Evolutionary conservation across 2,797 vertebrate species (phyloP), one percentile per base, ranked within the genome.

Genomic region (Premnoplex brunnescens): DNA sequence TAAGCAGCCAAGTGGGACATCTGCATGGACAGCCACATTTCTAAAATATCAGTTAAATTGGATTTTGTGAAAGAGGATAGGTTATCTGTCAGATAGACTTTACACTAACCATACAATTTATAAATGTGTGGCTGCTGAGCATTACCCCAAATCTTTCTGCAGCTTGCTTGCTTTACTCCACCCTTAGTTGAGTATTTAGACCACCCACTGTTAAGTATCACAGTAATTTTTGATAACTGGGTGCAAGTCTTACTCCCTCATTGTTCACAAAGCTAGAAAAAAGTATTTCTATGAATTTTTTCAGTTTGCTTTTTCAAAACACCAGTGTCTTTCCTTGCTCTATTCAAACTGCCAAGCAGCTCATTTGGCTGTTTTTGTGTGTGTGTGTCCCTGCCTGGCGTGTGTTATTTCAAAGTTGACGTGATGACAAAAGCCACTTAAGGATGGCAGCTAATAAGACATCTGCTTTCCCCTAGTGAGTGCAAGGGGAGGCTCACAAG

Each of bases 341-440:
- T 75, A 14, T 89, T 75, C 77, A 55, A 91, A 75, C 22, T 73
- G 43, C 28, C 84, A 32, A 51, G 48, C 63, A 90, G 39, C 19
- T 79, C 28, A 73, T 43, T 95, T 78, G 81, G 82, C 94, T 75
- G 37, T 62, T 68, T 82, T 7, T 6, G 30, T 13, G 32, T 20
- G 23, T 37, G 17, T 52, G 27, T 44, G 23, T 51, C 39, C 9
- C 22, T 11, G 6, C 54, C 85, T 86, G 6, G 36, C 24, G 14
- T 34, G 22, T 95, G 93, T 92, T 95, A 88, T 93, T 96, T 82
- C 91, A 95, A 76, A 94, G 66, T 9, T 97, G 93, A 91, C 67
- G 36, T 4, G 75, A 85, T 83, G 71, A 97, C 88, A 96, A 96
- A 95, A 95, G 96, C 82, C 96, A 96, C 96, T 97, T 96, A 97